Base-by-base conservation (phyloP, 2,113 vertebrate genomes). In the Carettochelys insculpta region DNA sequence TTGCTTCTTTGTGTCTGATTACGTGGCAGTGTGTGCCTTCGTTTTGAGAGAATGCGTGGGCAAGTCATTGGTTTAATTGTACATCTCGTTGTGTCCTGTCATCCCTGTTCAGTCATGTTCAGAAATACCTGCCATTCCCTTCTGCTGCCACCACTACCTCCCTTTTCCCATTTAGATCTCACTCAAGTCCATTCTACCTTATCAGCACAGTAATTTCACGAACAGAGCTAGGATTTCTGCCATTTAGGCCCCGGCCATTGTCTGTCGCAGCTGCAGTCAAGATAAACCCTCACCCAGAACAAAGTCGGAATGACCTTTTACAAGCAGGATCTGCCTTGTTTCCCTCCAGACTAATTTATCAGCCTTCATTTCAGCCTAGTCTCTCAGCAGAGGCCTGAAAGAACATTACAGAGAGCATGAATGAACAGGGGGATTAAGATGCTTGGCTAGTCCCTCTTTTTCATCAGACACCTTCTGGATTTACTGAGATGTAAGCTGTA, bases 201-300 rank as follows among this genome's bases (percentile, higher is more conserved):
- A 99, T 99, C 98, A 98, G 98, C 97, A 93, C 97, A 97, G 98
- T 98, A 98, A 98, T 98, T 99, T 98, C 98, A 96, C 96, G 97
- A 97, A 98, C 98, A 96, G 98, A 98, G 98, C 98, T 99, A 98
- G 98, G 98, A 98, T 99, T 98, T 98, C 99, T 98, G 98, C 99
- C 97, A 98, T 97, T 98, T 98, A 98, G 98, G 97, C 97, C 98
- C 95, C 97, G 95, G 98, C 97, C 98, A 98, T 99, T 99, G 99
- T 99, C 98, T 97, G 95, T 98, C 98, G 94, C 98, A 96, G 98
- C 98, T 98, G 99, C 98, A 97, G 98, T 98, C 95, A 97, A 99
- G 99, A 99, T 99, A 99, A 99, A 99, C 98, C 99, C 98, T 98
- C 98, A 98, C 98, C 99, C 98, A 98, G 99, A 99, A 99, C 99